Base-by-base conservation (phyloP, 2,797 vertebrate species). In the Girardinus metallicus region DNA sequence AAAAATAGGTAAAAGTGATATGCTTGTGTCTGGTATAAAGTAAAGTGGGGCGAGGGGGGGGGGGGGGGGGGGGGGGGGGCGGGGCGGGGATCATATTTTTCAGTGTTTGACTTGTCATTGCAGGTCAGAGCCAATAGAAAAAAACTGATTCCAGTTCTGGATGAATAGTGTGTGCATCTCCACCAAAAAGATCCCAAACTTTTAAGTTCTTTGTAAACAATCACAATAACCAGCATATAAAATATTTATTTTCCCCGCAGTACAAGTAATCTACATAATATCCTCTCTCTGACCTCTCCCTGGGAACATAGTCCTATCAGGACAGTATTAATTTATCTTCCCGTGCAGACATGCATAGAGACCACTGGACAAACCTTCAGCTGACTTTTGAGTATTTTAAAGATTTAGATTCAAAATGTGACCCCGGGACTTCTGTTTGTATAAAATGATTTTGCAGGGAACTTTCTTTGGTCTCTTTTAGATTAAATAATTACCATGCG, bases 291-390 rank as follows among this genome's bases (percentile, higher is more conserved):
- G 83, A 88, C 91, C 81, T 79, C 85, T 86, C 73, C 81, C n/a
- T 77, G 55, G 73, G 66, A 68, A 43, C 75, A 43, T 55, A 41
- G 62, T 36, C 43, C 72, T 76, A 70, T 66, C 81, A 70, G 80
- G 85, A 86, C 34, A 84, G 73, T 60, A 71, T 81, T 92, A 62
- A 88, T 88, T 90, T 86, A 89, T 82, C 83, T 66, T 82, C 80
- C 84, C 66, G 79, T 36, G 15, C 74, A 76, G 84, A 84, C 82
- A 86, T 79, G 57, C 75, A 71, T 44, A 2, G 43, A 53, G 41
- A 46, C 57, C 72, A 43, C 10, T 41, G 66, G 36, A 70, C 39
- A n/a, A 62, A 80, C 46, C 47, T 26, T 7, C 29, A 70, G 8
- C n/a, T 8, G 53, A 80, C 31, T 77, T 77, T 44, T 36, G 23